A percentile compares a stretch with the other conserved stretches of the same genome.
Conservation (phyloP, 2,113 vertebrate species). For the Isichthys henryi region DNA sequence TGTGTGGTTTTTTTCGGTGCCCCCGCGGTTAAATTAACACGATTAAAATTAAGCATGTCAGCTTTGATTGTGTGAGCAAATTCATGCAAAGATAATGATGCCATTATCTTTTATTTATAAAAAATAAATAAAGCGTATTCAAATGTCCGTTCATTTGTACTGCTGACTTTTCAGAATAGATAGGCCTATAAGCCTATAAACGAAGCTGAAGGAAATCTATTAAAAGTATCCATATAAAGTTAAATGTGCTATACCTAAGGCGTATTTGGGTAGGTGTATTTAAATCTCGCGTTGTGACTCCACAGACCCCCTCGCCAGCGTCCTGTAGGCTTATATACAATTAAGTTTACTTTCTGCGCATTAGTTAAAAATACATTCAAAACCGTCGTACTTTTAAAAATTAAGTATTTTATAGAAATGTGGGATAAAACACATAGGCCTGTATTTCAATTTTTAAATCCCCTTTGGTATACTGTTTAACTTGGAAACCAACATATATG, state of each 20-base stretch:
- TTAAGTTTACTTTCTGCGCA: background rate
- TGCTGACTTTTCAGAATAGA: background rate
- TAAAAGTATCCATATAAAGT: background rate
- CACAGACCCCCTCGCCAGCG: background rate
- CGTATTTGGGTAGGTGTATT: background rate
- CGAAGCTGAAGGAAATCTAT: background rate
- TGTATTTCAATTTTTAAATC: background rate
- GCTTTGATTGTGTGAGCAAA: background rate
- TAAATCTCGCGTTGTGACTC: background rate
- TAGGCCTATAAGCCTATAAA: background rate
- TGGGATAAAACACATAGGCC: background rate
- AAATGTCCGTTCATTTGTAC: background rate
- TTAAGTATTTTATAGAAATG: background rate
- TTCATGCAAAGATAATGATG: background rate
- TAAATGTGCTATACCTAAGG: background rate
- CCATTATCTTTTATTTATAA: slow-evolving; percentile 2
- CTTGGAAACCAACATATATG: background rate
- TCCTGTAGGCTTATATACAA: background rate
- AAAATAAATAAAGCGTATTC: background rate
- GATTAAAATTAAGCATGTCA: background rate
- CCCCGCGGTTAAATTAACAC: background rate
- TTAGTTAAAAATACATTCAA: background rate
- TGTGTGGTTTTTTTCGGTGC: background rate
- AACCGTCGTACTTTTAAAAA: background rate
- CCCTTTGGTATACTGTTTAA: background rate